Base-by-base conservation (phyloP, 2,888 invertebrate species). In the Plagiodera versicolora region DNA sequence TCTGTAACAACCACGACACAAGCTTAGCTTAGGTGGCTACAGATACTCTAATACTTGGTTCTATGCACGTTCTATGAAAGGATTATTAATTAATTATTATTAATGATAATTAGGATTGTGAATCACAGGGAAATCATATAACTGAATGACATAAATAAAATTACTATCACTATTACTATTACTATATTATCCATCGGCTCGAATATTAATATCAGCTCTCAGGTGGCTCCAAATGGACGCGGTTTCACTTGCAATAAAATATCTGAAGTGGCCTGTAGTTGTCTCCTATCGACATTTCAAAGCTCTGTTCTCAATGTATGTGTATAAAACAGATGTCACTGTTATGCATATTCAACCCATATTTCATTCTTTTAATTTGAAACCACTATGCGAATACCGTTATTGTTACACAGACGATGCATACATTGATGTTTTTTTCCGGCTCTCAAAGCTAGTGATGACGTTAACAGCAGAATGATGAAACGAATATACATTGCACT, bases 291-390 rank as follows among this genome's bases (percentile, higher is more conserved):
- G 39, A 39, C 39, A 11, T 39, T 39, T 39, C 39, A 14, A 3
- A 10, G 39, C 53, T 11, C n/a, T 48, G 14, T 48, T 53, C 58
- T 19, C 35, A 46, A 16, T 53, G 48, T 32, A 58, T 48, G 18
- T 63, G 61, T 60, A 62, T 59, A 63, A 65, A 67, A 60, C 63
- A 65, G 65, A 67, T 65, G 67, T 63, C 65, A 58, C 67, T 67
- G 63, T 61, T 67, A 62, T 65, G 61, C 67, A 67, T 67, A 67
- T 63, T 65, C 65, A 63, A 58, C 49, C 44, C 65, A 67, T 67
- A 64, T 67, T 64, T 67, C 66, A 66, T 66, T 64, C 62, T 63
- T 66, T 57, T 50, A 60, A 64, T 64, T 51, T 35, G 24, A 28
- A 53, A 53, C 46, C 53, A 20, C 52, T 58, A 28, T 53, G 58